Base-by-base conservation (phyloP, 2,888 invertebrate genomes). In the Dryadula phaetusa region DNA sequence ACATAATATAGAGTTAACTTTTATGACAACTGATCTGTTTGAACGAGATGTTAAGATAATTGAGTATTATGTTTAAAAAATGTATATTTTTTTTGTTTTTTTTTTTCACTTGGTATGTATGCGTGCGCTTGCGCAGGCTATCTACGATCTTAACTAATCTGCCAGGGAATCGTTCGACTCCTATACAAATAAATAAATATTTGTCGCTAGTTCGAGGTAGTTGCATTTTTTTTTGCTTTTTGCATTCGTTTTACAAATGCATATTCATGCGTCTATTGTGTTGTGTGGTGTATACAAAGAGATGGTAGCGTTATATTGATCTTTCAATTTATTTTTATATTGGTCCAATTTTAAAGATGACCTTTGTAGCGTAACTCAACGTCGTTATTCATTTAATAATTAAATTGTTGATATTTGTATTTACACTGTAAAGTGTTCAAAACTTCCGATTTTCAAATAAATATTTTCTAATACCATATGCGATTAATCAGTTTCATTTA, bases 61-160 rank as follows among this genome's bases (percentile, higher is more conserved):
- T 60, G 60, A n/a, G 60, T 28, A 25, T 60, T 44, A 44, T 34
- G 32, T 52, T n/a, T 49, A 18, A 28, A 44, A 28, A 4, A 28
- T 28, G 6, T 3, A 28, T 28, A 28, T 28, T 28, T 28, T 28
- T 53, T 64, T 52, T 60, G 64, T 61, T 46, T 68, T 70, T 66
- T 32, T 64, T 70, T 71, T 70, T 64, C 22, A 63, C n/a, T n/a
- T n/a, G n/a, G n/a, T n/a, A 67, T 69, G 69, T 70, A 69, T 67
- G 67, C 58, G 66, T 40, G 66, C 62, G 64, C 66, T 37, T 28
- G 6, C 56, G 76, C 74, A 69, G 67, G 63, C 44, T 70, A 72
- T 72, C 72, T 66, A 28, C 34, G 40, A 80, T 79, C 79, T 74
- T 60, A 71, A 72, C 76, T 75, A 76, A 78, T 79, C 80, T 74